Percentiles rank a stretch among this genome's conserved stretches.
These are phyloP conservation scores for Coilia nasus DNA, from an alignment of 2,797 vertebrate species.

Conservation along the genomic window DNA sequence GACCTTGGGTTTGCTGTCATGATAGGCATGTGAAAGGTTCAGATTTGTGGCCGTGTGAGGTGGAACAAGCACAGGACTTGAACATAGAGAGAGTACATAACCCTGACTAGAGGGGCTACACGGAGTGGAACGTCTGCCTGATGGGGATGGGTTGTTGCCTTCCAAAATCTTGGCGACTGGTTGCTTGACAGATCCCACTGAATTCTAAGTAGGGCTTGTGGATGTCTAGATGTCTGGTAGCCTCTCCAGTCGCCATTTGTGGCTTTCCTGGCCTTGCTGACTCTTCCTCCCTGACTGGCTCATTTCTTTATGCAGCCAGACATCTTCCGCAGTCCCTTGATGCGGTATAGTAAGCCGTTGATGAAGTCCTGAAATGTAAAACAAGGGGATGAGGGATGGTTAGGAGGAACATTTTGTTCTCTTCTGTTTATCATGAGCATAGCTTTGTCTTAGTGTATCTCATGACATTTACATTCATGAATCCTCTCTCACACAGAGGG, in stretches of 20 bases:
- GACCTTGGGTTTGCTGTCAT: background rate
- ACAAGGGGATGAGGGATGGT: background rate
- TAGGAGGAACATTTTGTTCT: background rate
- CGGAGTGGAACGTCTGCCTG: background rate
- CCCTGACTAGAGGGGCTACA: background rate
- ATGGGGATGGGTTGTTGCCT: background rate
- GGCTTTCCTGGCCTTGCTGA: background rate
- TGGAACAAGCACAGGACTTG: background rate
- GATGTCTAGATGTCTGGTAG: background rate
- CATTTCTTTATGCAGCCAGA: constrained; percentile 85
- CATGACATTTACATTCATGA: constrained; percentile 15
- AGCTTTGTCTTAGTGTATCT: background rate
- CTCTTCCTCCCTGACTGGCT: constrained; percentile 62
- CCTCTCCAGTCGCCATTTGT: background rate
- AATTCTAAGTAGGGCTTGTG: background rate
- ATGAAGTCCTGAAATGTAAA: constrained; percentile 81
- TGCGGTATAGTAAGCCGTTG: constrained; percentile 86
- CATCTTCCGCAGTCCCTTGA: constrained; percentile 90
- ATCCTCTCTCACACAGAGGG: background rate
- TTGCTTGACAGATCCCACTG: background rate
- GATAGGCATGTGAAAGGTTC: background rate
- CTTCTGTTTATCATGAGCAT: background rate
- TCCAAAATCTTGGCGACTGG: background rate
- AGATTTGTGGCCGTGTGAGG: background rate
- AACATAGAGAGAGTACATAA: background rate